Evolutionary conservation across 2,113 vertebrate genomes (phyloP).

Genomic region (Chamaea fasciata): DNA sequence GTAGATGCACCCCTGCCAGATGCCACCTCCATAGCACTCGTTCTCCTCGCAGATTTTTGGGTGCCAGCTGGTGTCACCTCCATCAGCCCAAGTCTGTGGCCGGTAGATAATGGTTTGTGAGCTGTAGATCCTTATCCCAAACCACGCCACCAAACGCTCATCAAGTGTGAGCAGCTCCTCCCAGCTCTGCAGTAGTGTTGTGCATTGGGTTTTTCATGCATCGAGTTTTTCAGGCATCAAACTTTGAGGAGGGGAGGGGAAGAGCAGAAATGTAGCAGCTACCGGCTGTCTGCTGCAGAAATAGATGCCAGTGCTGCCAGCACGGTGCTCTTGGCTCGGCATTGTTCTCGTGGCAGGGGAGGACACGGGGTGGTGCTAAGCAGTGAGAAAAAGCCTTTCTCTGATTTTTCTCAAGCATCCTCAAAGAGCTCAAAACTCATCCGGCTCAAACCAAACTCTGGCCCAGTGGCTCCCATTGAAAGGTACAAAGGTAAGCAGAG

Average conservation of each 20-base stretch:
- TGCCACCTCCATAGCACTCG: not conserved
- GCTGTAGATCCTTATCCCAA: not conserved
- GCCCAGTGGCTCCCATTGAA: conserved; percentile 79
- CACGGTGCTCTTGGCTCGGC: not conserved
- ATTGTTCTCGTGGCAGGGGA: not conserved
- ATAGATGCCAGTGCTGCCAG: not conserved
- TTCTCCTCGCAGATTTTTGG: not conserved
- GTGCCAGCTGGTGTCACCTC: not conserved
- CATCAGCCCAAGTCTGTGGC: not conserved
- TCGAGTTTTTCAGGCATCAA: not conserved
- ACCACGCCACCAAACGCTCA: rapidly evolving
- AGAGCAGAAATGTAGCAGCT: not conserved
- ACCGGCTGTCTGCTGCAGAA: conserved; percentile 1
- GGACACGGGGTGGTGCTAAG: rapidly evolving
- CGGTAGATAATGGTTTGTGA: not conserved
- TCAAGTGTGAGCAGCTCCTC: not conserved
- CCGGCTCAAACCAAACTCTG: conserved; percentile 78
- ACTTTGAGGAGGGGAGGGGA: not conserved
- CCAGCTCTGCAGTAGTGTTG: not conserved
- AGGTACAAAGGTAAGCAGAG: conserved; percentile 84
- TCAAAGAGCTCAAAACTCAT: conserved; percentile 82
- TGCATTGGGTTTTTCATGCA: not conserved
- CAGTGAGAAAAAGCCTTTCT: not conserved
- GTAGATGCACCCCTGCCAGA: not conserved
- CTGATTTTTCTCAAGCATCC: conserved; percentile 76